phyloP scores from a whole-genome alignment of 1,140 invertebrate species.

The Luehdorfia chinensis region DNA sequence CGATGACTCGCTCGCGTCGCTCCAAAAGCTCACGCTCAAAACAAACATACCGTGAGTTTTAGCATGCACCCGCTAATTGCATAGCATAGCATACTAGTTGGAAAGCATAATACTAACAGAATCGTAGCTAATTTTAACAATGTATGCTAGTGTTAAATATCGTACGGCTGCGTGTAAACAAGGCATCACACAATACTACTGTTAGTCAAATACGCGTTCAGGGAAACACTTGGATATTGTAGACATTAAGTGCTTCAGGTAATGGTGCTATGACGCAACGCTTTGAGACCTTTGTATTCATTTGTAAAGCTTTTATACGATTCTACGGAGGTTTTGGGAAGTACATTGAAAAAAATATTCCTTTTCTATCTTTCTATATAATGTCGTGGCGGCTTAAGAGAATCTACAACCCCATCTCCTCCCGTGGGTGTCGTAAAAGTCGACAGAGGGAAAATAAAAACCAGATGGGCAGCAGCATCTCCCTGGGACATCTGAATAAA shows the following conservation, averaged over 20 bases:
- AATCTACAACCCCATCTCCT: no score
- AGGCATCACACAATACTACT: slow-evolving; percentile 38
- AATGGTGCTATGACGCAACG: neutral
- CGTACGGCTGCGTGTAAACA: slow-evolving; percentile 45
- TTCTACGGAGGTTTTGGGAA: no score
- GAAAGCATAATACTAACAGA: slow-evolving; percentile 42
- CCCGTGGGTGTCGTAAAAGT: no score
- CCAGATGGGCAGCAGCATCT: no score
- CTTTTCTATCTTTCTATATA: neutral
- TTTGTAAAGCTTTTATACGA: no score
- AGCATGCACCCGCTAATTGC: slow-evolving; percentile 42
- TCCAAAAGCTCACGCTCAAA: slow-evolving; percentile 3
- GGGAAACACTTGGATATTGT: slow-evolving; percentile 20
- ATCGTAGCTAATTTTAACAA: slow-evolving; percentile 56
- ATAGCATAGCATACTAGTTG: slow-evolving; percentile 30
- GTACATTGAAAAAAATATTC: no score
- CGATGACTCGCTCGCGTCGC: neutral
- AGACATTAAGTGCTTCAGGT: slow-evolving; percentile 1
- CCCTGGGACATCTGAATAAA: no score
- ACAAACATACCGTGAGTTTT: slow-evolving; percentile 23
- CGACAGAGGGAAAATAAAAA: no score
- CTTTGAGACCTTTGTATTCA: no score
- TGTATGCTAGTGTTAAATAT: slow-evolving; percentile 46
- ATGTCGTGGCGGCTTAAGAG: no score
- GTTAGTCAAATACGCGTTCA: slow-evolving; percentile 47